Base-by-base conservation (phyloP, 2,797 vertebrate genomes). In the Phylloscopus collybita region DNA sequence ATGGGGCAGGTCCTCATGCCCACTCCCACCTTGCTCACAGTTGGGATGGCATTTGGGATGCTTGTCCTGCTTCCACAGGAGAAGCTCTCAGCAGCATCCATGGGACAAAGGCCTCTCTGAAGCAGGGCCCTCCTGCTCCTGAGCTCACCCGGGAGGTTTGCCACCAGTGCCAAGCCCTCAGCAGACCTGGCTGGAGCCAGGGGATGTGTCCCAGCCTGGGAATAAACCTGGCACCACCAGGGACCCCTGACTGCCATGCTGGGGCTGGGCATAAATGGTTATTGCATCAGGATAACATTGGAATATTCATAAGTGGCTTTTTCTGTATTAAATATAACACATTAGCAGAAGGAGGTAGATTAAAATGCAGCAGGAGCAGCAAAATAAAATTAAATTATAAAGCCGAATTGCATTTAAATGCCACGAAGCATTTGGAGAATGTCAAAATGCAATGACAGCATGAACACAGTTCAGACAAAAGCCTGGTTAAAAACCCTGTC, bases 241-340 rank as follows among this genome's bases (percentile, higher is more conserved):
- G 47, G 34, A 61, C 15, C 5, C 13, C 13, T 14, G 0, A 4
- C 25, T 22, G 32, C 57, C 53, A 3, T 0, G 0, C 34, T 0
- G 2, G 25, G 19, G 18, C 1, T 16, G 42, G 60, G 30, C 21
- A 1, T 1, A n/a, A 65, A 4, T 2, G 5, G n/a, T 18, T 29
- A 9, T 16, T 51, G 21, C 64, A 27, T 3, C 0, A 1, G 81
- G 26, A 26, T 32, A 36, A 36, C 1, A 1, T 0, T 5, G 42
- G 71, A 15, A 66, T 66, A 42, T 23, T 59, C 49, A 0, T 1
- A 30, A 26, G 18, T 0, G 3, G 51, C 7, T 40, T 45, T 42
- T 64, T 10, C 60, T 9, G 0, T 7, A 12, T 42, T 34, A 79
- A 78, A 74, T 16, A 13, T 3, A 62, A 34, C 0, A 0, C 14